phyloP scores from a whole-genome alignment of 2,797 vertebrate species.

The Erpetoichthys calabaricus region DNA sequence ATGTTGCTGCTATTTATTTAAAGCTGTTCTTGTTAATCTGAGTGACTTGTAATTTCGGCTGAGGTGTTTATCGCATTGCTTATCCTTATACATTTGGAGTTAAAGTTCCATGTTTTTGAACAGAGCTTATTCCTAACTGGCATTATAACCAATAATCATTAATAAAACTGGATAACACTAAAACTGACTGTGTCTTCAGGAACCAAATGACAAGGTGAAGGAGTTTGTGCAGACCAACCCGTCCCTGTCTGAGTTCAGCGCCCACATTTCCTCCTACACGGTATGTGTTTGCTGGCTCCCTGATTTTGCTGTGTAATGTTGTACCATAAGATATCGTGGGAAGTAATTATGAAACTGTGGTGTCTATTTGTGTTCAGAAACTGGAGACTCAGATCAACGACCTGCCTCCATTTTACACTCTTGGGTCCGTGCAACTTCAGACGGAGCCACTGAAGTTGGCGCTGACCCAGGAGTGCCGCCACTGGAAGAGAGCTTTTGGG shows the following conservation, averaged over 20 bases:
- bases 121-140: no score
- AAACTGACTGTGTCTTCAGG: slow-evolving; percentile 28
- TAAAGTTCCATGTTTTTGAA: no score
- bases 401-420: slow-evolving; percentile 34
- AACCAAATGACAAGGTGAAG: slow-evolving; percentile 57
- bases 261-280: slow-evolving; percentile 53
- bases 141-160: no score
- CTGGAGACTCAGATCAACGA: slow-evolving; percentile 54
- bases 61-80: no score
- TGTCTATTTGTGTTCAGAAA: slow-evolving; percentile 30
- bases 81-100: no score
- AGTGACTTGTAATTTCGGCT: no score
- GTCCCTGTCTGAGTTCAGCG: slow-evolving; percentile 54
- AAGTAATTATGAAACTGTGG: background rate
- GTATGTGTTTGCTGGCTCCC: slow-evolving; percentile 40
- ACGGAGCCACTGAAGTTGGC: slow-evolving; percentile 51
- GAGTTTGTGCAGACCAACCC: slow-evolving; percentile 49
- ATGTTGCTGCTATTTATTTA: no score
- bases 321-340: background rate
- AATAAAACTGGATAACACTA: no score
- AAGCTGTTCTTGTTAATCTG: no score
- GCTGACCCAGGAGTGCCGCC: slow-evolving; percentile 51
- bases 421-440: slow-evolving; percentile 43
- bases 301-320: background rate
- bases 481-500: slow-evolving; percentile 57